Evolutionary conservation across 2,888 invertebrate species (phyloP).

Genomic region (Drosophila leonis): DNA sequence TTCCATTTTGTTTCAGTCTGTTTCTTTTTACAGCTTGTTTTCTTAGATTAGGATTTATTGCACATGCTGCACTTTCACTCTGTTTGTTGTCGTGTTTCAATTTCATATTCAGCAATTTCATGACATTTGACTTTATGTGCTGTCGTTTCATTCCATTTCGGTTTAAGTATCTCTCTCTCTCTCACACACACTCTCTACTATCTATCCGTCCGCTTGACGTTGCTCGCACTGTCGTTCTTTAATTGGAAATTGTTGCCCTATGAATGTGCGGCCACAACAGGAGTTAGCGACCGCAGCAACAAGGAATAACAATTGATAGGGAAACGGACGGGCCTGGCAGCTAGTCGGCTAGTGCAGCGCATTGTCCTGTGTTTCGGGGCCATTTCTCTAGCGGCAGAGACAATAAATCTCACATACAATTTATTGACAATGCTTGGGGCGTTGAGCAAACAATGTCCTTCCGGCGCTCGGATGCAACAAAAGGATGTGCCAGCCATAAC

Average conservation of each 20-base stretch:
- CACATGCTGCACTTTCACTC: fast-evolving
- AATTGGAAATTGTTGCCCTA: slow-evolving; percentile 51
- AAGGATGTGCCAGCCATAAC: slow-evolving; percentile 42
- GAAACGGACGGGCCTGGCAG: not conserved
- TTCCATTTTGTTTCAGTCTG: not conserved
- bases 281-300: slow-evolving; percentile 7
- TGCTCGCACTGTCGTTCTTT: slow-evolving; percentile 5
- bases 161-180: not conserved
- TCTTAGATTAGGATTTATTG: not conserved
- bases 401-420: slow-evolving; percentile 80
- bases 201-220: not conserved
- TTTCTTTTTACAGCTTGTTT: not conserved
- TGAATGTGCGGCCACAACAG: slow-evolving; percentile 31
- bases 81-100: not conserved
- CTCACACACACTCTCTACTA: slow-evolving; percentile 2
- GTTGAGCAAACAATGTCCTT: slow-evolving; percentile 76
- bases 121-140: not conserved
- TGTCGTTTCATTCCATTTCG: slow-evolving; percentile 7
- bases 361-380: slow-evolving; percentile 45
- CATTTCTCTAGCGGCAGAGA: slow-evolving; percentile 59
- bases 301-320: slow-evolving; percentile 26
- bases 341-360: slow-evolving; percentile 23
- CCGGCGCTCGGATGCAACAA: slow-evolving; percentile 62
- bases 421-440: slow-evolving; percentile 78
- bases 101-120: not conserved